Evolutionary conservation across 2,888 invertebrate genomes (phyloP).

Genomic region (Heliconius aoede): DNA sequence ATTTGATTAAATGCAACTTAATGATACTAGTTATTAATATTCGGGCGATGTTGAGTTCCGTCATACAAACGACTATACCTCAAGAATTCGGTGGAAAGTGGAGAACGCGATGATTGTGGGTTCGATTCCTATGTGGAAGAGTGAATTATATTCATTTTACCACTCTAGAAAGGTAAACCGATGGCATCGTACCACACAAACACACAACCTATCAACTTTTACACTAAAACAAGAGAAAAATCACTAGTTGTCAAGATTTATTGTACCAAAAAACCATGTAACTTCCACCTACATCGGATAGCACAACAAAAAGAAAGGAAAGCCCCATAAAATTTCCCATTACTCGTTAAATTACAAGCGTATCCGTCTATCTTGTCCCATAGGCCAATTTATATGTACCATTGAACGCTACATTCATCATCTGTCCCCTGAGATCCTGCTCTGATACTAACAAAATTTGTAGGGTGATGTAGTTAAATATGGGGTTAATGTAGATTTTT

Average conservation of each 20-base stretch:
- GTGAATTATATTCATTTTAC: too few relatives aligned
- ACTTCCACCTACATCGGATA: constrained; percentile 13
- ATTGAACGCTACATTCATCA: constrained; percentile 42
- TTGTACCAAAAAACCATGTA: constrained; percentile 7
- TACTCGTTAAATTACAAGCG: constrained; percentile 48
- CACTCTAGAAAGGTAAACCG: too few relatives aligned
- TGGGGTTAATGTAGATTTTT: constrained; percentile 11
- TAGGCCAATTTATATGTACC: constrained; percentile 48
- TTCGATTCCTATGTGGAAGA: too few relatives aligned
- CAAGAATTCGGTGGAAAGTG: too few relatives aligned
- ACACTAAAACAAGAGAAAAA: neutral
- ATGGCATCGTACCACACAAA: neutral
- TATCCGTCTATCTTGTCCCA: constrained; percentile 46
- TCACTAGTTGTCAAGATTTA: constrained; percentile 9
- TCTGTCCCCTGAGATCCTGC: constrained; percentile 26
- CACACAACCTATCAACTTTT: neutral
- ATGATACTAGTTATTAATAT: neutral
- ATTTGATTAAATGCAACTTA: neutral
- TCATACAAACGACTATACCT: neutral
- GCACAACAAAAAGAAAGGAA: constrained; percentile 28
- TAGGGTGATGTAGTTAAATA: constrained; percentile 17
- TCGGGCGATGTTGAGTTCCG: neutral
- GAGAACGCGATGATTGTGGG: too few relatives aligned
- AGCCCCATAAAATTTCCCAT: constrained; percentile 46
- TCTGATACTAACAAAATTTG: constrained; percentile 1